Percentiles rank a stretch among this genome's conserved stretches.
phyloP scores from a whole-genome alignment of 2,888 invertebrate species.

The Ornithoptera priamus region DNA sequence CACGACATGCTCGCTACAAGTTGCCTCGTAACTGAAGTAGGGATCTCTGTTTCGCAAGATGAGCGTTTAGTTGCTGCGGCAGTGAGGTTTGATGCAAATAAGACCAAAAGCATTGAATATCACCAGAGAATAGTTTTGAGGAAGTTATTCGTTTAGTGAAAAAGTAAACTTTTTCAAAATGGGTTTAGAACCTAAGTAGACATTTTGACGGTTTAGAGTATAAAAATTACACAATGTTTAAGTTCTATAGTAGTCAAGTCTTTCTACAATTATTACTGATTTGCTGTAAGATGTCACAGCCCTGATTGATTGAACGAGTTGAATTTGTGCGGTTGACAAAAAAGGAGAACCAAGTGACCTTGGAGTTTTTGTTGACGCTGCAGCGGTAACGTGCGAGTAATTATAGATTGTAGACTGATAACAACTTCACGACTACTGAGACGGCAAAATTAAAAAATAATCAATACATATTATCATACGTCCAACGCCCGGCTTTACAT shows the following conservation, averaged over 20 bases:
- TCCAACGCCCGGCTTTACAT: neutral
- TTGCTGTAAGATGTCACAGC: slow-evolving; percentile 8
- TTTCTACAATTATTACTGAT: neutral
- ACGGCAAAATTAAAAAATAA: neutral
- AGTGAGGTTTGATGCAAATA: too few relatives aligned
- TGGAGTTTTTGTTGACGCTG: slow-evolving; percentile 20
- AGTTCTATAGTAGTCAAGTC: neutral
- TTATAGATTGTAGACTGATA: slow-evolving; percentile 16
- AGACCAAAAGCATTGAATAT: too few relatives aligned
- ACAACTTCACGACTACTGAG: slow-evolving; percentile 5
- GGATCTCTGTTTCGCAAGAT: too few relatives aligned
- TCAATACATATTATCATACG: neutral
- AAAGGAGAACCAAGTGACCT: slow-evolving; percentile 16
- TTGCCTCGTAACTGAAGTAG: too few relatives aligned
- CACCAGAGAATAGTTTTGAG: too few relatives aligned
- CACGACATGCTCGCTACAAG: too few relatives aligned
- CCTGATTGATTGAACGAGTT: slow-evolving; percentile 25
- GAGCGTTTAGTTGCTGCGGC: too few relatives aligned
- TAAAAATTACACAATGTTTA: too few relatives aligned
- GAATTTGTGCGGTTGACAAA: slow-evolving; percentile 23
- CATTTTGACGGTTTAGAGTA: too few relatives aligned
- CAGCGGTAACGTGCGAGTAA: slow-evolving; percentile 25
- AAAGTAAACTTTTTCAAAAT: too few relatives aligned
- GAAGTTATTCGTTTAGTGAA: too few relatives aligned
- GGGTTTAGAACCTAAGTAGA: too few relatives aligned